Conservation (phyloP, 92 coral and sea anemone species). For the Siderastrea siderea region DNA sequence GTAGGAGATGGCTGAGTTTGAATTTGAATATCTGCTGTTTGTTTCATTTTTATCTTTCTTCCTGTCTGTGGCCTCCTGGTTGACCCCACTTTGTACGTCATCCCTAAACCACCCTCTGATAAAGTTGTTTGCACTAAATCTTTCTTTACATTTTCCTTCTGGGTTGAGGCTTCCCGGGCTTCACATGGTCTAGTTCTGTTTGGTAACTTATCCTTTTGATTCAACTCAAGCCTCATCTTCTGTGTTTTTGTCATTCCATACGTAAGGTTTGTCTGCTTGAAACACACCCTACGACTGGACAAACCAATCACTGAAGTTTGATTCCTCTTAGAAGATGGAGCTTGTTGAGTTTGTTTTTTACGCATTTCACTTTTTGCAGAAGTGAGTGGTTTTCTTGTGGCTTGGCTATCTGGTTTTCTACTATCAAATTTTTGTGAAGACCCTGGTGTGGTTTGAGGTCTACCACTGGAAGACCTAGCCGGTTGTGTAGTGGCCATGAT, state of each 20-base stretch:
- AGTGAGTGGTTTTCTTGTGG: background rate
- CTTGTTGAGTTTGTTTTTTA: constrained; percentile 16
- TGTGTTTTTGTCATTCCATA: constrained; percentile 94
- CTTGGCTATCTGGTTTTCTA: background rate
- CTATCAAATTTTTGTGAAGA: constrained; percentile 16
- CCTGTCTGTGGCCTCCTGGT: background rate
- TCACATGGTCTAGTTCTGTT: constrained; percentile 47
- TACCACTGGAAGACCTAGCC: background rate
- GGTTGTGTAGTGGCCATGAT: background rate
- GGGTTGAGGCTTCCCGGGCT: constrained; percentile 18
- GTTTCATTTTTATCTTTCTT: background rate
- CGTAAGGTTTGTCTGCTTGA: constrained; percentile 79
- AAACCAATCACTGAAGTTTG: constrained; percentile 58
- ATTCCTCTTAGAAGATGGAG: background rate
- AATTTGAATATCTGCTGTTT: constrained; percentile 19
- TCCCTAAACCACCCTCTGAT: constrained; percentile 12
- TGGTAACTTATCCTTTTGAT: constrained; percentile 54
- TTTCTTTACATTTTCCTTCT: constrained; percentile 21
- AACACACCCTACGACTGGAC: constrained; percentile 75
- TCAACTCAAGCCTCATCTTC: constrained; percentile 84
- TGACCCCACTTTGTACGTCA: constrained; percentile 11
- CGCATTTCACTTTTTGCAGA: background rate
- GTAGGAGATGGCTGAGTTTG: constrained; percentile 6
- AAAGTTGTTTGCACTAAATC: background rate
- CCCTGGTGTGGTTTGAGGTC: constrained; percentile 4